phyloP scores from a whole-genome alignment of 2,797 vertebrate species.

The Lithobates sylvaticus region DNA sequence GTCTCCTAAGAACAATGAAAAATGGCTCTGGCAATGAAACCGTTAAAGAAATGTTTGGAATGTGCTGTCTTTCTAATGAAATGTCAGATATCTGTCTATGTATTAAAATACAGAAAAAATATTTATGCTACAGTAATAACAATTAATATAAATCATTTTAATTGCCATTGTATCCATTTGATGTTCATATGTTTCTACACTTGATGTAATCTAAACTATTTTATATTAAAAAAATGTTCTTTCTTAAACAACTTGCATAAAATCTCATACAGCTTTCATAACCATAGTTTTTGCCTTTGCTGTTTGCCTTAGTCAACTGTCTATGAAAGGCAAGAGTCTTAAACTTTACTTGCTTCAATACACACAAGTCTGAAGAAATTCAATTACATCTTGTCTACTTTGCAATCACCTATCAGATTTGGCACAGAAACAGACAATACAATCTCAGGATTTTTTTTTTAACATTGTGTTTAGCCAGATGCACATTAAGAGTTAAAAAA shows the following conservation, averaged over 20 bases:
- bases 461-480: background rate
- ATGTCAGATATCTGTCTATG: too few species aligned
- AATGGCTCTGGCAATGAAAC: too few species aligned
- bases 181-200: background rate
- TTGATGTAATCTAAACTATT: background rate
- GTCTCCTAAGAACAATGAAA: too few species aligned
- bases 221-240: background rate
- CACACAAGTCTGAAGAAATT: slow-evolving; percentile 57
- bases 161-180: background rate
- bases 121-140: background rate
- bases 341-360: slow-evolving; percentile 58
- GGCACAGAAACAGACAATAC: slow-evolving; percentile 40
- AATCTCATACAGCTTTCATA: slow-evolving; percentile 23
- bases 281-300: slow-evolving; percentile 26
- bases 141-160: too few species aligned
- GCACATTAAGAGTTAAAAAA: background rate
- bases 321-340: slow-evolving; percentile 28
- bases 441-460: slow-evolving; percentile 32
- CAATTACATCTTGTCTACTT: slow-evolving; percentile 56
- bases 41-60: too few species aligned
- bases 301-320: slow-evolving; percentile 51
- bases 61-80: too few species aligned
- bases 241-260: slow-evolving; percentile 3
- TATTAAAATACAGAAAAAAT: too few species aligned
- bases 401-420: slow-evolving; percentile 59